Percentiles rank a stretch among this genome's conserved stretches.
phyloP scores from a whole-genome alignment of 2,888 invertebrate genomes.

The Leptopilina drosophilae region DNA sequence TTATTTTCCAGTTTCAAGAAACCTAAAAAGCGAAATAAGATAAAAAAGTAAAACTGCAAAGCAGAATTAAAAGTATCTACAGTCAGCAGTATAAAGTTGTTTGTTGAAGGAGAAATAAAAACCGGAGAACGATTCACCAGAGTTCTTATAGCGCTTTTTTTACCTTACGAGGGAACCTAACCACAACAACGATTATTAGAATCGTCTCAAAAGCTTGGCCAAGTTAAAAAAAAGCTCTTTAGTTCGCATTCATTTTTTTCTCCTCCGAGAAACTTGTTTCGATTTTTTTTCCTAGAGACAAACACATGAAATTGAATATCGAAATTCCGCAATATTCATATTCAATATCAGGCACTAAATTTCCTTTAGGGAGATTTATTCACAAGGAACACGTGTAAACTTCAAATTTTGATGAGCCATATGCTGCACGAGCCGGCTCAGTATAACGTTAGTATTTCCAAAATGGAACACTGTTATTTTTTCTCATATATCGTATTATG shows the following conservation, averaged over 20 bases:
- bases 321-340: neutral
- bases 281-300: neutral
- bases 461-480: neutral
- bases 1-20: neutral
- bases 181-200: conserved; percentile 16
- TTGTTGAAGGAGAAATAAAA: conserved; percentile 31
- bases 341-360: neutral
- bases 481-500: too few species aligned
- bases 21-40: neutral
- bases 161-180: conserved; percentile 7
- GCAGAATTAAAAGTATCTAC: conserved; percentile 10
- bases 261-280: neutral
- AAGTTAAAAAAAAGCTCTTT: conserved; percentile 1
- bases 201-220: conserved; percentile 10
- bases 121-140: conserved; percentile 17
- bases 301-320: conserved; percentile 18
- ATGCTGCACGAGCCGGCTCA: neutral
- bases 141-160: conserved; percentile 10
- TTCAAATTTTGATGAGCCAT: conserved; percentile 16
- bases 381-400: neutral
- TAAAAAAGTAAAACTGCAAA: conserved; percentile 1
- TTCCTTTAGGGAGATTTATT: neutral
- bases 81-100: conserved; percentile 22
- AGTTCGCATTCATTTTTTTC: neutral
- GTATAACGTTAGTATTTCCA: neutral